Evolutionary conservation across 2,113 vertebrate species (phyloP).

Genomic region (Gymnobelideus leadbeateri): DNA sequence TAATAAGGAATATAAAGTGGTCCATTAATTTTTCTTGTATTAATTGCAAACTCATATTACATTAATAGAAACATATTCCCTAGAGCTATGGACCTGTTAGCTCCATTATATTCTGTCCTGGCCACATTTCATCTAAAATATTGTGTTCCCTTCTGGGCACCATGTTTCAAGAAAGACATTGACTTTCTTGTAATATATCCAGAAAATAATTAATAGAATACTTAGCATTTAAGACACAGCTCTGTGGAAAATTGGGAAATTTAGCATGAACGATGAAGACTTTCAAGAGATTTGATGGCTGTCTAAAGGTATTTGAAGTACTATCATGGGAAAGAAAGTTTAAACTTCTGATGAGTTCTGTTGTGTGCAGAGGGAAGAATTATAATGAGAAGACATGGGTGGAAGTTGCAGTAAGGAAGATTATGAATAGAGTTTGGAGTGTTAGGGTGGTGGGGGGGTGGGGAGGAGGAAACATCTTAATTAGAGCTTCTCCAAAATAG

Average conservation of each 20-base stretch:
- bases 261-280: neutral
- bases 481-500: neutral
- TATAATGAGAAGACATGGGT: neutral
- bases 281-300: neutral
- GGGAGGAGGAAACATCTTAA: neutral
- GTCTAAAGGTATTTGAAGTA: neutral
- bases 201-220: neutral
- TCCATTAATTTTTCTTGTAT: neutral
- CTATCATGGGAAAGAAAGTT: neutral
- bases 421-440: neutral
- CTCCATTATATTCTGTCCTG: neutral
- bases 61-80: neutral
- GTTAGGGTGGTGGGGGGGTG: neutral
- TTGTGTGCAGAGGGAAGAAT: neutral
- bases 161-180: neutral
- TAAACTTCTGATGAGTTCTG: neutral
- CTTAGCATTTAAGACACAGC: neutral
- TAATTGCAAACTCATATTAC: neutral
- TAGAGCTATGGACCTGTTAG: neutral
- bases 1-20: neutral
- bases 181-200: neutral
- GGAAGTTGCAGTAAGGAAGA: neutral
- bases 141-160: neutral
- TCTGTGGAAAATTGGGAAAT: neutral
- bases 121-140: neutral